These are phyloP conservation scores for Atrina japonica DNA, from an alignment of 2,888 invertebrate genomes.

Conservation along the genomic window DNA sequence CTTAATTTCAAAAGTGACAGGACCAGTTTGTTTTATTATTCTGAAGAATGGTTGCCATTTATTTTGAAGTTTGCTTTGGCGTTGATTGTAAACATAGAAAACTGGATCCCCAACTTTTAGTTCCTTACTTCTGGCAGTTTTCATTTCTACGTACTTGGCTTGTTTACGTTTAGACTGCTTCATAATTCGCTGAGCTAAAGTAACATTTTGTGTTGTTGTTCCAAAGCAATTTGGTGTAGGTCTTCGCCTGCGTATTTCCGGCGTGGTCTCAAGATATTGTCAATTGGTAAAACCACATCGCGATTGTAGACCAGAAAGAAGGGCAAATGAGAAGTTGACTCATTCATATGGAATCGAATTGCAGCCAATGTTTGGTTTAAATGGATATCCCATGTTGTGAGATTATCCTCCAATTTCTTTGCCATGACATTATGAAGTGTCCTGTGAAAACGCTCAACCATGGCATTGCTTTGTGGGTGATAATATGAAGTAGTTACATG, in stretches of 20 bases:
- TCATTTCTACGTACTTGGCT: background rate
- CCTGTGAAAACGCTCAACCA: constrained; percentile 18
- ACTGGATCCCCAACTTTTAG: constrained; percentile 2
- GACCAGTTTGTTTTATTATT: constrained; percentile 1
- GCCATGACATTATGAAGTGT: constrained; percentile 46
- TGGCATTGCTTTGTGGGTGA: constrained; percentile 34
- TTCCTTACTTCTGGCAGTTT: background rate
- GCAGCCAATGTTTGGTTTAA: constrained; percentile 45
- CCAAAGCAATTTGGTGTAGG: too few species aligned
- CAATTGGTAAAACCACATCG: constrained; percentile 46
- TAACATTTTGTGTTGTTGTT: constrained; percentile 7
- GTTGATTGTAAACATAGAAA: background rate
- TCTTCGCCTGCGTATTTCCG: constrained; percentile 7
- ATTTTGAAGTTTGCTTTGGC: background rate
- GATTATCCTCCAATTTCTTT: too few species aligned
- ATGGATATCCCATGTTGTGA: too few species aligned
- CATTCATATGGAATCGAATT: constrained; percentile 40
- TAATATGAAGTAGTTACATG: constrained; percentile 38
- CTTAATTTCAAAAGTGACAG: too few species aligned
- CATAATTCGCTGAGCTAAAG: background rate
- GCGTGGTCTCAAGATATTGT: constrained; percentile 35
- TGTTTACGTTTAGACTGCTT: constrained; percentile 4
- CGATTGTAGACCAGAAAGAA: constrained; percentile 45
- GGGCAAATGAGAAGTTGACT: constrained; percentile 41
- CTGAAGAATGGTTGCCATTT: constrained; percentile 1